Base-by-base conservation (phyloP, 2,888 invertebrate species). In the Syrista parreyssii region DNA sequence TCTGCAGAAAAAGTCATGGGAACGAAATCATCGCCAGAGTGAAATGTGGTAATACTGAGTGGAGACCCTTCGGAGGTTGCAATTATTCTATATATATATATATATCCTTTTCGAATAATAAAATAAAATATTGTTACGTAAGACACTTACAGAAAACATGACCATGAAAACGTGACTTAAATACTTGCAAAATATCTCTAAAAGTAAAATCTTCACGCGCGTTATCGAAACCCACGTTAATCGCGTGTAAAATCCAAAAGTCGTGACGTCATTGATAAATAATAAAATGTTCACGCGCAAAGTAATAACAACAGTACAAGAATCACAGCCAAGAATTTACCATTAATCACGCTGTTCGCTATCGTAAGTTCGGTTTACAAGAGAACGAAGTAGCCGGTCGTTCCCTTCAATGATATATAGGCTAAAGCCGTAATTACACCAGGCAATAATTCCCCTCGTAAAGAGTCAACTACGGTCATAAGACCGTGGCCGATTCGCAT, bases 11-110 rank as follows among this genome's bases (percentile, higher is more conserved):
- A 15, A 40, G 40, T 4, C 40, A 40, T 15, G 15, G 15, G 40
- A 40, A 40, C 40, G 40, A 40, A 40, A 40, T 40, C 40, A 40
- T 40, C 40, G 1, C 15, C 40, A 40, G 40, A 15, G 40, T 6
- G 40, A 15, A 11, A 32, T 69, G 15, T 30, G 32, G 32, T 6
- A 32, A 30, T 69, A 32, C 83, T 84, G 81, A 88, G 90, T 89
- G 90, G 88, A 89, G 89, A 89, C 89, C 89, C 89, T 89, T 90
- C 88, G 87, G 89, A 89, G 88, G 84, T 82, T 87, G 83, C 84
- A 82, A 40, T 40, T 15, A 40, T 40, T 83, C 79, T 79, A 79
- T 80, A 81, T 78, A 83, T 80, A 15, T 83, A 79, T 79, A 79
- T 80, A 81, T 78, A 83, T 80, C 80, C 81, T 83, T 78, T 80